A percentile compares a stretch with the other conserved stretches of the same genome.
These are phyloP conservation scores for Halcyon badia DNA, from an alignment of 2,797 vertebrate genomes.

Conservation along the genomic window DNA sequence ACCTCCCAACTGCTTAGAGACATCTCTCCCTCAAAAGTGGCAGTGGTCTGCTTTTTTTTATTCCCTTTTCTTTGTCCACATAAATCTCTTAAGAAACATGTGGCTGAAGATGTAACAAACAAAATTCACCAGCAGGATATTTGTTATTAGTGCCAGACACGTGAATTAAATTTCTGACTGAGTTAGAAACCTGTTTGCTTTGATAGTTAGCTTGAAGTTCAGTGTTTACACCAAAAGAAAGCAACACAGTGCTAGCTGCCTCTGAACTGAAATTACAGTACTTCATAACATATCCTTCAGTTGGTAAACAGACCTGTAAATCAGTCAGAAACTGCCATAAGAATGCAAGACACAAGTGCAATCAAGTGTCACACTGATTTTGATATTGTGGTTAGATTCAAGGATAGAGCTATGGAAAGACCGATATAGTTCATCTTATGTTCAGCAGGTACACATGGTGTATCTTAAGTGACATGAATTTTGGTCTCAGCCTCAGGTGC, in stretches of 20 bases:
- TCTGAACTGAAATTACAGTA: conserved; percentile 25
- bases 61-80: neutral
- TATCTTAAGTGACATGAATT: neutral
- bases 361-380: neutral
- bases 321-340: neutral
- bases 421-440: neutral
- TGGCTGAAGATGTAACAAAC: neutral
- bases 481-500: neutral
- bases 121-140: neutral
- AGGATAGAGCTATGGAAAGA: neutral
- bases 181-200: conserved; percentile 10
- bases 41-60: neutral
- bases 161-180: neutral
- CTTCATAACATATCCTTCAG: neutral
- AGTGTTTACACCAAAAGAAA: neutral
- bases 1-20: neutral
- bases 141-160: neutral
- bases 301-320: neutral
- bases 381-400: neutral
- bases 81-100: neutral
- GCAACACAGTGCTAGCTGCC: neutral
- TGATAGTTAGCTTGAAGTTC: neutral
- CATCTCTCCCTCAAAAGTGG: neutral
- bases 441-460: neutral
- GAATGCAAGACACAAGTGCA: neutral